A percentile compares a stretch with the other conserved stretches of the same genome.
phyloP scores from a whole-genome alignment of 1,140 invertebrate genomes.

The Apolygus lucorum region DNA sequence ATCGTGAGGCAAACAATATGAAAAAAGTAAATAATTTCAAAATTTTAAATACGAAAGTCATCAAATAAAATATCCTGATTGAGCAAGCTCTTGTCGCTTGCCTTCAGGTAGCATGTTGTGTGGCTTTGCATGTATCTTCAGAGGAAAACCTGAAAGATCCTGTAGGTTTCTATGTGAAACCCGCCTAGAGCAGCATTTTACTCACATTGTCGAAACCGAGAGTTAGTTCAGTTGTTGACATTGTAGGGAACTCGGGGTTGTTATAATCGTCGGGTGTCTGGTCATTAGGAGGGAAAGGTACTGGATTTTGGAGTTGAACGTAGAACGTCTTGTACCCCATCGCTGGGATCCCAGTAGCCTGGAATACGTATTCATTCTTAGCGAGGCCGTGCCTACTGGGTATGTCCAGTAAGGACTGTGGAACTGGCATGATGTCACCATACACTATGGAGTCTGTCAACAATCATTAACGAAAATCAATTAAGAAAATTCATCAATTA shows the following conservation, averaged over 20 bases:
- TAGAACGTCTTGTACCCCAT: slow-evolving; percentile 56
- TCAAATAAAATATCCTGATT: no score
- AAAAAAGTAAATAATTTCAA: no score
- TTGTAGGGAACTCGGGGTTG: neutral
- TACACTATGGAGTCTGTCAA: neutral
- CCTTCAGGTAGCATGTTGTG: no score
- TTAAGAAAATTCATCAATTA: no score
- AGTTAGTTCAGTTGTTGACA: neutral
- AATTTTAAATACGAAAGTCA: no score
- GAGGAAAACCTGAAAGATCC: no score
- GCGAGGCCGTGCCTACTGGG: slow-evolving; percentile 53
- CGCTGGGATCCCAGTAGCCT: slow-evolving; percentile 51
- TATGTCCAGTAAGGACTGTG: slow-evolving; percentile 47
- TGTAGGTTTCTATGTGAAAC: no score
- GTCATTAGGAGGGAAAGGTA: neutral
- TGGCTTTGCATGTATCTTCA: no score
- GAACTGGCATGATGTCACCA: slow-evolving; percentile 42
- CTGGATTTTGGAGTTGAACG: slow-evolving; percentile 35
- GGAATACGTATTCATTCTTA: slow-evolving; percentile 55
- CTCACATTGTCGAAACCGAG: neutral
- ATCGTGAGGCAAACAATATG: no score
- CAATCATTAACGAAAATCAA: no score
- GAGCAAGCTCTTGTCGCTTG: no score
- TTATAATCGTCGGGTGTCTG: neutral
- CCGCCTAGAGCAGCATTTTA: no score